A percentile compares a stretch with the other conserved stretches of the same genome.
These are phyloP conservation scores for Saguinus imperator DNA, from an alignment of 2,113 vertebrate species.

Conservation along the genomic window DNA sequence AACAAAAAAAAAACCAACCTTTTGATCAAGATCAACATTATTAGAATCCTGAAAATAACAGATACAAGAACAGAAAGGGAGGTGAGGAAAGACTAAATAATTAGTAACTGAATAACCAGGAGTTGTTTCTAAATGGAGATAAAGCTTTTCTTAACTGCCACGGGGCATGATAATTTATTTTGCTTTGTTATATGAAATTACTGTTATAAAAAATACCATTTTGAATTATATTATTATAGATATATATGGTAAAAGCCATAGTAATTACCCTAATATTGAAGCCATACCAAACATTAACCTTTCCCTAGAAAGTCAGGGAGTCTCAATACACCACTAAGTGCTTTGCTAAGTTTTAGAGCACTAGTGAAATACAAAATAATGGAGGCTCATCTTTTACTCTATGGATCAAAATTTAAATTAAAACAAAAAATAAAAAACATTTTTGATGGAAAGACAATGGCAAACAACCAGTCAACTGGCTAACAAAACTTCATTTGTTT, in stretches of 20 bases:
- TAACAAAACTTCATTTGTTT: conserved; percentile 37
- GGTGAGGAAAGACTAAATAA: neutral
- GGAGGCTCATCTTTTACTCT: conserved; percentile 55
- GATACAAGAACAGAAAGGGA: neutral
- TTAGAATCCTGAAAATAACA: neutral
- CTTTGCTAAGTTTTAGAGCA: neutral
- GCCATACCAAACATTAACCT: neutral
- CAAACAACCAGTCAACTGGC: conserved; percentile 12
- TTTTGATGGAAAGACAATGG: conserved; percentile 37
- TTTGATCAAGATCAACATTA: neutral
- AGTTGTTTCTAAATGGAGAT: conserved; percentile 39
- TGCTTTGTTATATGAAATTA: conserved; percentile 26
- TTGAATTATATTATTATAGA: neutral
- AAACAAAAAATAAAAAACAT: neutral
- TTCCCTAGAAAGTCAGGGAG: neutral
- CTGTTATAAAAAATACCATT: conserved; percentile 12
- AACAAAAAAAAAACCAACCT: neutral
- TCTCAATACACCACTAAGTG: neutral
- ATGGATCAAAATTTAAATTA: conserved; percentile 35
- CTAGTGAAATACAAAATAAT: neutral
- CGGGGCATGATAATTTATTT: neutral
- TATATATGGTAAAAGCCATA: neutral
- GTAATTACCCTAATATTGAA: neutral
- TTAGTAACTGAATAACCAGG: neutral
- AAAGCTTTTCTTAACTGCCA: neutral